Conservation (phyloP, 2,797 vertebrate genomes). For the Erethizon dorsatum region DNA sequence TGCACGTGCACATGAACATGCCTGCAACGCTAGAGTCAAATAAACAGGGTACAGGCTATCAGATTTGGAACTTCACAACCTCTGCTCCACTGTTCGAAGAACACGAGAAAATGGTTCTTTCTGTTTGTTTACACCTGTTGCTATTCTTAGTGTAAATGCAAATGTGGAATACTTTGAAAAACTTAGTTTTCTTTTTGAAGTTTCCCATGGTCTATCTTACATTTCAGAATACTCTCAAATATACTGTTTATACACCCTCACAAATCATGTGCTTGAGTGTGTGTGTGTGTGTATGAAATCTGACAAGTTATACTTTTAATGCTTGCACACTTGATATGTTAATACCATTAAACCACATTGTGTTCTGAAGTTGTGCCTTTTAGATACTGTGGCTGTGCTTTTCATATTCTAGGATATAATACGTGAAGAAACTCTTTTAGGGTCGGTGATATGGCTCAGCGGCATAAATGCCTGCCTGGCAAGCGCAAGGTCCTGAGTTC, state of each 20-base stretch:
- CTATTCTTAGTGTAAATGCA: background rate
- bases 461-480: too few relatives aligned
- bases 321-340: background rate
- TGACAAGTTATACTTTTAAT: background rate
- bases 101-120: background rate
- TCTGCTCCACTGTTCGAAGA: conserved; percentile 39
- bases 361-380: conserved; percentile 3
- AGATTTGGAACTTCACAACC: conserved; percentile 50
- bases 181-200: conserved; percentile 8
- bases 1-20: background rate
- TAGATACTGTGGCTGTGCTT: background rate
- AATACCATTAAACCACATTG: background rate
- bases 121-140: background rate
- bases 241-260: background rate
- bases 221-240: background rate
- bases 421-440: background rate
- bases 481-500: too few relatives aligned
- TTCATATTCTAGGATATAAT: background rate
- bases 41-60: conserved; percentile 59
- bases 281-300: background rate
- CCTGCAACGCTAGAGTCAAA: background rate
- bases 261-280: background rate
- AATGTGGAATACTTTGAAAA: background rate
- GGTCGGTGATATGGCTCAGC: too few relatives aligned
- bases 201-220: background rate